Evolutionary conservation across 2,888 invertebrate genomes (phyloP).

Genomic region (Belgica antarctica): DNA sequence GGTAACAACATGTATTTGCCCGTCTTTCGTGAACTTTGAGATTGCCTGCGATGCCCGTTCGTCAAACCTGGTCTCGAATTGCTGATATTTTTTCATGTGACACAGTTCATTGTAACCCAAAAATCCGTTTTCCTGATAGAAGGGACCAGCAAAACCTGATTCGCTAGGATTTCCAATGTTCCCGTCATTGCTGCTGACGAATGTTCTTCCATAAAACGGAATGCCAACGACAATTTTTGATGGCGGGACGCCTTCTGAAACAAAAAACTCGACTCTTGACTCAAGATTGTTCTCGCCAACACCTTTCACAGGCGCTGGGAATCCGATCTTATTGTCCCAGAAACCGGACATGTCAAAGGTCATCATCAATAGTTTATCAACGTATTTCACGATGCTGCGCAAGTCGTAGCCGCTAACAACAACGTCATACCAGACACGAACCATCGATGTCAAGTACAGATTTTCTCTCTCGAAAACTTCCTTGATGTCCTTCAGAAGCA

Average conservation of each 20-base stretch:
- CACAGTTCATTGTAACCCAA: constrained; percentile 32
- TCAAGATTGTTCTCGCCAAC: neutral
- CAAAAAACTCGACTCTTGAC: neutral
- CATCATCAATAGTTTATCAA: constrained; percentile 7
- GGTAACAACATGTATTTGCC: neutral
- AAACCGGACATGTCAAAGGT: constrained; percentile 22
- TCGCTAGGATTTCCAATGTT: neutral
- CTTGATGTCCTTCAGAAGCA: constrained; percentile 53
- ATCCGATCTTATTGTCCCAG: constrained; percentile 24
- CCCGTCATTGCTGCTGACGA: neutral
- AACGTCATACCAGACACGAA: neutral
- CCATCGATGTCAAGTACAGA: neutral
- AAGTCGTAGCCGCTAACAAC: constrained; percentile 55
- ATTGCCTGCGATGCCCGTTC: constrained; percentile 5
- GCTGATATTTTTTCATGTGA: neutral
- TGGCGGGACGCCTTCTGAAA: neutral
- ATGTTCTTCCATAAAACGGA: constrained; percentile 17
- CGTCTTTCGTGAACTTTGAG: neutral
- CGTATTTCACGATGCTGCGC: constrained; percentile 48
- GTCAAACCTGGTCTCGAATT: neutral
- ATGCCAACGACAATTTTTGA: constrained; percentile 4
- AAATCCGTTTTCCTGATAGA: neutral
- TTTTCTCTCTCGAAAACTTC: constrained; percentile 49
- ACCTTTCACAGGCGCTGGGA: neutral
- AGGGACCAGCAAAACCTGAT: neutral